These are phyloP conservation scores for Cydia pomonella DNA, from an alignment of 1,140 invertebrate species.

Conservation along the genomic window DNA sequence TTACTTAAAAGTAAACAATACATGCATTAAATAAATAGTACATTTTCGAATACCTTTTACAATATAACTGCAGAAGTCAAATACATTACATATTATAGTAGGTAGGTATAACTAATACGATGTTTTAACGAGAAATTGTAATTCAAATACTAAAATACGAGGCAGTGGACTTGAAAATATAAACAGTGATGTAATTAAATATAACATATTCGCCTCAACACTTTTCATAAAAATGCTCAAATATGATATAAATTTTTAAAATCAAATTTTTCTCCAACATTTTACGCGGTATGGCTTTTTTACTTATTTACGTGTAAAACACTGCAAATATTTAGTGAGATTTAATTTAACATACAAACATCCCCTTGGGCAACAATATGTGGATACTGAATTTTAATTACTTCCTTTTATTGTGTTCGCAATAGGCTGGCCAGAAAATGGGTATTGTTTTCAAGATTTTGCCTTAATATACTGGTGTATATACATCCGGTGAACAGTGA, in stretches of 20 bases:
- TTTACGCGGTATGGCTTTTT: neutral
- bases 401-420: conserved; percentile 40
- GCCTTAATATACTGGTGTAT: conserved; percentile 53
- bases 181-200: too few relatives aligned
- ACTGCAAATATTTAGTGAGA: neutral
- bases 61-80: too few relatives aligned
- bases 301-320: neutral
- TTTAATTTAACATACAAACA: conserved; percentile 23
- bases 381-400: conserved; percentile 54
- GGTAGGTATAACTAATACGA: too few relatives aligned
- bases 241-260: neutral
- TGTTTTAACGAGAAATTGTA: too few relatives aligned
- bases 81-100: too few relatives aligned
- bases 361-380: conserved; percentile 8
- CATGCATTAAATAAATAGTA: too few relatives aligned
- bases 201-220: too few relatives aligned
- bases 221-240: too few relatives aligned
- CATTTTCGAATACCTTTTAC: too few relatives aligned
- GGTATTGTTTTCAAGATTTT: conserved; percentile 66
- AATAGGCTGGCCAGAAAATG: conserved; percentile 38
- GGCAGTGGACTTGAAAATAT: too few relatives aligned
- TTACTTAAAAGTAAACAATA: too few relatives aligned
- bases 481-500: conserved; percentile 25
- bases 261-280: neutral
- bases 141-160: too few relatives aligned